Conservation (phyloP, 2,888 invertebrate species). For the Amiota mariae region DNA sequence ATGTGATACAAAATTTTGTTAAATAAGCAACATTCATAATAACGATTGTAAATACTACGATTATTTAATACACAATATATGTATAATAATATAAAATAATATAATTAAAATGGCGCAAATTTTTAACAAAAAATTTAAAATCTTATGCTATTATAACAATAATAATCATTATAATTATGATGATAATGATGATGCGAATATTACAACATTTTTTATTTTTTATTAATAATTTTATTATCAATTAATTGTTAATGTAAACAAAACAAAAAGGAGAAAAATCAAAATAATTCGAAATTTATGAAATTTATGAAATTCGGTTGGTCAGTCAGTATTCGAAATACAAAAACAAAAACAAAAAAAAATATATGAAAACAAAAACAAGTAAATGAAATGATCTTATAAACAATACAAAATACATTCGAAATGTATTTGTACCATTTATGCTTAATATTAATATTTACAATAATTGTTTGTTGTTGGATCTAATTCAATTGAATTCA, state of each 20-base stretch:
- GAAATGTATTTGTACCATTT: too few relatives aligned
- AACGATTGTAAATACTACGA: too few relatives aligned
- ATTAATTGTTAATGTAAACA: conserved; percentile 5
- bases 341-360: conserved; percentile 48
- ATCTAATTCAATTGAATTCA: too few relatives aligned
- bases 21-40: conserved; percentile 4
- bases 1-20: conserved; percentile 56
- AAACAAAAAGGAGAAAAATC: conserved; percentile 27
- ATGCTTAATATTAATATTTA: too few relatives aligned
- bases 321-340: conserved; percentile 64
- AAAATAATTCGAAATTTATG: conserved; percentile 44
- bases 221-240: neutral
- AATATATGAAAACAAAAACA: conserved; percentile 24
- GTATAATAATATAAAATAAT: conserved; percentile 11
- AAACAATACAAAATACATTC: too few relatives aligned
- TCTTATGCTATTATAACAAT: neutral
- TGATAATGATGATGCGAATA: too few relatives aligned
- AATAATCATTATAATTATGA: too few relatives aligned
- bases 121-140: too few relatives aligned
- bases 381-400: too few relatives aligned
- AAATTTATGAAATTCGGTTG: too few relatives aligned
- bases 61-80: neutral
- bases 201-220: too few relatives aligned
- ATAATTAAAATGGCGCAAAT: conserved; percentile 26
- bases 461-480: too few relatives aligned